phyloP scores from a whole-genome alignment of 2,113 vertebrate species.

The Panurus biarmicus region DNA sequence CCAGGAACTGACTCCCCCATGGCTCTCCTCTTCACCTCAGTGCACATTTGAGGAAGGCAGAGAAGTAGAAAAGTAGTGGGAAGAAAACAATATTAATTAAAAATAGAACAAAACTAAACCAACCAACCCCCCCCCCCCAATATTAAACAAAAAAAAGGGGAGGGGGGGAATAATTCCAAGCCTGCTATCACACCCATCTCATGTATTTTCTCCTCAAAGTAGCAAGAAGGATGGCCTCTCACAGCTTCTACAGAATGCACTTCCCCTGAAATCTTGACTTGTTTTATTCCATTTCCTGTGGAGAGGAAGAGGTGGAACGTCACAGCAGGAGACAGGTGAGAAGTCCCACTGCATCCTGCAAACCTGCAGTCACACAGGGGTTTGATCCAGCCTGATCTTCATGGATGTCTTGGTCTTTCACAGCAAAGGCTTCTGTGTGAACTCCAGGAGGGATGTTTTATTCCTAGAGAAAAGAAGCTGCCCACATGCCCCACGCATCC shows the following conservation, averaged over 20 bases:
- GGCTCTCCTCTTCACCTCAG: neutral
- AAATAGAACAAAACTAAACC: neutral
- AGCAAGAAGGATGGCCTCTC: neutral
- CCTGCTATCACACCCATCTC: neutral
- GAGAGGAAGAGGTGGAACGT: neutral
- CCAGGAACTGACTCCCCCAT: neutral
- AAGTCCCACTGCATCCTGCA: neutral
- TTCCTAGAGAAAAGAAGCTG: neutral
- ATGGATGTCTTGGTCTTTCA: neutral
- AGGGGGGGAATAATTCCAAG: neutral
- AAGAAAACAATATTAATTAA: neutral
- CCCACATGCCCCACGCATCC: no score
- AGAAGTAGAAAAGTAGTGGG: neutral
- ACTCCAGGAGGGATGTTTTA: neutral
- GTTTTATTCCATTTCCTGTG: neutral
- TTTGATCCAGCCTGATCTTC: neutral
- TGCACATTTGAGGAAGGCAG: neutral
- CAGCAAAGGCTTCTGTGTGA: neutral
- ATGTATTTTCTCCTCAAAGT: neutral
- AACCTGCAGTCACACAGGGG: neutral
- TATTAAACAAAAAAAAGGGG: neutral
- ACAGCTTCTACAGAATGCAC: neutral
- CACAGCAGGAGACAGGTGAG: neutral
- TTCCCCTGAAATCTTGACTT: neutral
- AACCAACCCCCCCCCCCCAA: neutral